Percentiles rank a stretch among this genome's conserved stretches.
These are phyloP conservation scores for Esox masquinongy DNA, from an alignment of 2,797 vertebrate genomes.

Conservation along the genomic window DNA sequence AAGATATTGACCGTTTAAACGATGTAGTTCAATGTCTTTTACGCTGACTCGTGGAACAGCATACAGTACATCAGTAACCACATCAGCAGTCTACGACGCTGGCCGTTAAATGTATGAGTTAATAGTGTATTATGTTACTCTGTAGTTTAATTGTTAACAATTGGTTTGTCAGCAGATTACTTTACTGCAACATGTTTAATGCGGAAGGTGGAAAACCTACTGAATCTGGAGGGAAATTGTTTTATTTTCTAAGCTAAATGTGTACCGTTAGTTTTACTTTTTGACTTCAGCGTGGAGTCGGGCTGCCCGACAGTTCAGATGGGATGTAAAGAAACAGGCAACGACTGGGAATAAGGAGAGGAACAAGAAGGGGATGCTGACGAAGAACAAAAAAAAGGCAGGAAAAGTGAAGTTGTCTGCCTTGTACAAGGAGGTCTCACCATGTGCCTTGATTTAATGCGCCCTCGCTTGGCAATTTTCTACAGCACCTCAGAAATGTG, in stretches of 20 bases:
- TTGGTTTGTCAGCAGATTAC: not conserved
- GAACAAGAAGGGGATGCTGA: not conserved
- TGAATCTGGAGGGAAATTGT: too few species aligned
- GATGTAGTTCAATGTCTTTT: not conserved
- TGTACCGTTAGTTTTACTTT: too few species aligned
- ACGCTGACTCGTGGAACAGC: not conserved
- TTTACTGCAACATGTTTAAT: too few species aligned
- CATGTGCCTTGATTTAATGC: slow-evolving; percentile 3
- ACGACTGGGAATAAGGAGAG: not conserved
- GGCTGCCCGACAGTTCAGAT: too few species aligned
- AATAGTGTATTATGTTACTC: too few species aligned
- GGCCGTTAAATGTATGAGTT: too few species aligned
- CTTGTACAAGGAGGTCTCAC: not conserved
- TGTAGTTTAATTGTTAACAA: not conserved
- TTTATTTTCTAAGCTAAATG: too few species aligned
- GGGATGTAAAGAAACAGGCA: not conserved
- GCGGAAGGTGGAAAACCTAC: too few species aligned
- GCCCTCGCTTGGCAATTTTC: slow-evolving; percentile 7
- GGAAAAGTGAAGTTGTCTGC: not conserved
- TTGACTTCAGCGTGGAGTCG: too few species aligned
- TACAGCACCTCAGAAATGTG: not conserved
- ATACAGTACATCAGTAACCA: too few species aligned
- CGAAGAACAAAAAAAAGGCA: not conserved
- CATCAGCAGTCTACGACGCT: too few species aligned
- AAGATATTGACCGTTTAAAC: not conserved